Conservation (phyloP, 2,888 invertebrate genomes). For the Isoperla grammatica region DNA sequence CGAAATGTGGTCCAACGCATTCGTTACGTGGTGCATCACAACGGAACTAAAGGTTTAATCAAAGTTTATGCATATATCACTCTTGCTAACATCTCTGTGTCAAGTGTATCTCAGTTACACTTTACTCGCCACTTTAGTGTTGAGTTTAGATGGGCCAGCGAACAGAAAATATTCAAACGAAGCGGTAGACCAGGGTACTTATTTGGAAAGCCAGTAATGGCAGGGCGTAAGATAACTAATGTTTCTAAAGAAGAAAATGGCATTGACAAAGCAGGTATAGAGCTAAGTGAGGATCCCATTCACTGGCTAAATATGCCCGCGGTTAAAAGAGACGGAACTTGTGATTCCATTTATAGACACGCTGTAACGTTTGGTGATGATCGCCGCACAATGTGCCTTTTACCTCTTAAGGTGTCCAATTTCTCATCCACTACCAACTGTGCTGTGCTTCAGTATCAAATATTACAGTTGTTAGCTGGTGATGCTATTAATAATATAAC, state of each 20-base stretch:
- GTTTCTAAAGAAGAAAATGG: conserved; percentile 32
- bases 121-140: conserved; percentile 23
- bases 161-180: conserved; percentile 37
- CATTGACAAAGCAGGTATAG: conserved; percentile 33
- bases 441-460: conserved; percentile 38
- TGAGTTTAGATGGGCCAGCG: conserved; percentile 29
- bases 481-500: conserved; percentile 38
- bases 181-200: conserved; percentile 79
- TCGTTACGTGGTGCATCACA: conserved; percentile 43
- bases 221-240: conserved; percentile 42
- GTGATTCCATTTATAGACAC: conserved; percentile 35
- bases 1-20: conserved; percentile 41
- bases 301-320: conserved; percentile 40
- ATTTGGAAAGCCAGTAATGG: conserved; percentile 56
- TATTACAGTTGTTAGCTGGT: conserved; percentile 36
- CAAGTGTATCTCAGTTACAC: not conserved
- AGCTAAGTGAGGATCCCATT: conserved; percentile 30
- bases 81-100: conserved; percentile 40
- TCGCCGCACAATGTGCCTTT: conserved; percentile 38
- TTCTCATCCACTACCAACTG: conserved; percentile 38
- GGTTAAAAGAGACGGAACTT: conserved; percentile 37
- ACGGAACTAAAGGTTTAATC: conserved; percentile 47
- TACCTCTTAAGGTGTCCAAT: conserved; percentile 35
- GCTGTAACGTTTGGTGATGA: conserved; percentile 40
- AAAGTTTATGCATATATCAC: conserved; percentile 42